A percentile compares a stretch with the other conserved stretches of the same genome.
Conservation (phyloP, 2,888 invertebrate species). For the Neoascia interrupta region DNA sequence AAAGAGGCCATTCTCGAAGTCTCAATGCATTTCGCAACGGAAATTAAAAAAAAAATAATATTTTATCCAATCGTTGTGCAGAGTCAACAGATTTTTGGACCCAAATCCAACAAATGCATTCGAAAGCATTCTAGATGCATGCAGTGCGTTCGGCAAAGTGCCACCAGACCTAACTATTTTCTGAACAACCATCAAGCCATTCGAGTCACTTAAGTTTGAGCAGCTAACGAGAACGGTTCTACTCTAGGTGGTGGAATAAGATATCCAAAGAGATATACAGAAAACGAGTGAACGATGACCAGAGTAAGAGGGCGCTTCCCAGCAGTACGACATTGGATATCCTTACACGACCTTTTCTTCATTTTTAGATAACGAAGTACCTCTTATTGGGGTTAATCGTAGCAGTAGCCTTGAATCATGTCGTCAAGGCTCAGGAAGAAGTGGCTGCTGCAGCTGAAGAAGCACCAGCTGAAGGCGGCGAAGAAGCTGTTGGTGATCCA, state of each 20-base stretch:
- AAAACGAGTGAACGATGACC: constrained; percentile 36
- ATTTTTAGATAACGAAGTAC: constrained; percentile 50
- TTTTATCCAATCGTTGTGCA: constrained; percentile 36
- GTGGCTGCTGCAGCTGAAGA: background rate
- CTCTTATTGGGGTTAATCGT: constrained; percentile 48
- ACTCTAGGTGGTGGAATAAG: constrained; percentile 37
- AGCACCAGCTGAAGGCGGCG: background rate
- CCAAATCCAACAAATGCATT: constrained; percentile 47
- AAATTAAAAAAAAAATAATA: constrained; percentile 14
- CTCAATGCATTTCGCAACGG: constrained; percentile 48
- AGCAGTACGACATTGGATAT: background rate
- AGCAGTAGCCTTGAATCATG: constrained; percentile 36
- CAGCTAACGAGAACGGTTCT: constrained; percentile 61
- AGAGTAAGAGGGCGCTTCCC: constrained; percentile 41
- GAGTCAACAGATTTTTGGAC: constrained; percentile 36
- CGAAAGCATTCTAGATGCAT: constrained; percentile 32
- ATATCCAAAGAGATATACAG: background rate
- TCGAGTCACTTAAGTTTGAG: constrained; percentile 57
- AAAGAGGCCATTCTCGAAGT: constrained; percentile 64
- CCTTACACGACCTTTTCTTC: background rate
- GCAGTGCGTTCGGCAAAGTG: constrained; percentile 35
- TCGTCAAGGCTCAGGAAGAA: constrained; percentile 37
- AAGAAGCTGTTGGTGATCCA: background rate
- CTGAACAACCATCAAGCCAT: constrained; percentile 39
- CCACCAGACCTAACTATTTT: constrained; percentile 38